A percentile compares a stretch with the other conserved stretches of the same genome.
Evolutionary conservation across 2,113 vertebrate species (phyloP).

Genomic region (Thryonomys swinderianus): DNA sequence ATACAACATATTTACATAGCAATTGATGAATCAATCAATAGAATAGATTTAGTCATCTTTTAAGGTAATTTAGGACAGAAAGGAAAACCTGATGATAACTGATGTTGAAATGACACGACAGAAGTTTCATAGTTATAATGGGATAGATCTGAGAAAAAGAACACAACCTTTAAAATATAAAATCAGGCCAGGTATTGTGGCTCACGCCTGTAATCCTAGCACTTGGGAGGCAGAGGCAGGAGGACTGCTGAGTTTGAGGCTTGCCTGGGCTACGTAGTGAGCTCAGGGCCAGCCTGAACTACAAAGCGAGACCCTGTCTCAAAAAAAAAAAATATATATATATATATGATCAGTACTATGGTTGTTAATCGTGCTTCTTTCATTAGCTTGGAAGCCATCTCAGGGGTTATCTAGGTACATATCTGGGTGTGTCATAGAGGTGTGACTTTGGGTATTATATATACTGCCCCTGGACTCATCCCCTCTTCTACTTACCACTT

Average conservation of each 20-base stretch:
- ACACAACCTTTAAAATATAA: neutral
- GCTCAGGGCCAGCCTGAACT: too few relatives aligned
- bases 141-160: neutral
- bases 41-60: neutral
- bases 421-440: neutral
- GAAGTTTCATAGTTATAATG: neutral
- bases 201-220: too few relatives aligned
- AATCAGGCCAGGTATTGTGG: too few relatives aligned
- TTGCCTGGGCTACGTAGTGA: too few relatives aligned
- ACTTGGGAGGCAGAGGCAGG: too few relatives aligned
- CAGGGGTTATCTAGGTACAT: neutral
- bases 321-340: too few relatives aligned
- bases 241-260: too few relatives aligned
- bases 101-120: neutral
- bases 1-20: neutral
- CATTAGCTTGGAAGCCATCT: neutral
- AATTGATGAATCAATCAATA: neutral
- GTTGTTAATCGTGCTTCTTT: neutral
- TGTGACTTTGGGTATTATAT: neutral
- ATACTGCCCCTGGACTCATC: neutral
- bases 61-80: neutral
- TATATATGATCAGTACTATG: neutral
- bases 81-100: neutral
- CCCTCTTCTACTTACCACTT: neutral
- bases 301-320: too few relatives aligned